These are phyloP conservation scores for Geotrypetes seraphini DNA, from an alignment of 2,797 vertebrate species.

Conservation along the genomic window DNA sequence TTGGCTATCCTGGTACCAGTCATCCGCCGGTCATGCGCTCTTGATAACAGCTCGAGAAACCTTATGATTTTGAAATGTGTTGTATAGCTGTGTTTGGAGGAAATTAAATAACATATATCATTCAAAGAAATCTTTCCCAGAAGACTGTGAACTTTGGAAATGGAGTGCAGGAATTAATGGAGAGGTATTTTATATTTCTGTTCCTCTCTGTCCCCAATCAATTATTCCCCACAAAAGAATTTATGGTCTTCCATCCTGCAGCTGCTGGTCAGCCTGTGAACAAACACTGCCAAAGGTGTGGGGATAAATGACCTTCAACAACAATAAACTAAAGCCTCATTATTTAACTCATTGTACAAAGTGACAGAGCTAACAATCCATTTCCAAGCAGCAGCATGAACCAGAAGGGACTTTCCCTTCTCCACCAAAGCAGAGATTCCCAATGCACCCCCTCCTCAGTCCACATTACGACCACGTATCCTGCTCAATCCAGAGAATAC, in stretches of 20 bases:
- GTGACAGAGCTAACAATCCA: conserved; percentile 12
- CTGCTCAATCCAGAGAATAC: too few relatives aligned
- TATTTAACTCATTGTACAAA: conserved; percentile 27
- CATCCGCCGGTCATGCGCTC: not conserved
- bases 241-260: conserved; percentile 23
- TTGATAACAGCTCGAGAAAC: not conserved
- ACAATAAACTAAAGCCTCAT: conserved; percentile 17
- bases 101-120: conserved; percentile 58
- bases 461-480: too few relatives aligned
- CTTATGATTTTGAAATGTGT: conserved; percentile 32
- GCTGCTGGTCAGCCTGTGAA: conserved; percentile 30
- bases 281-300: conserved; percentile 11
- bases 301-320: conserved; percentile 30
- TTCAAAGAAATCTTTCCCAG: conserved; percentile 42
- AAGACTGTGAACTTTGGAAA: conserved; percentile 40
- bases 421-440: too few relatives aligned
- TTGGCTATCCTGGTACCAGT: too few relatives aligned
- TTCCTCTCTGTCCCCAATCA: conserved; percentile 33
- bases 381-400: conserved; percentile 3
- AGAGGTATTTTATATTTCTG: conserved; percentile 37
- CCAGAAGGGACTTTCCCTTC: too few relatives aligned
- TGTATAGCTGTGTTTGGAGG: conserved; percentile 32
- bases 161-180: conserved; percentile 37
- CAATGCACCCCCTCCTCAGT: too few relatives aligned
- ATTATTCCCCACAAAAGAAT: conserved; percentile 47